Evolutionary conservation across 2,113 vertebrate species (phyloP), one percentile per base, ranked within the genome.

Genomic region (Caloenas nicobarica): DNA sequence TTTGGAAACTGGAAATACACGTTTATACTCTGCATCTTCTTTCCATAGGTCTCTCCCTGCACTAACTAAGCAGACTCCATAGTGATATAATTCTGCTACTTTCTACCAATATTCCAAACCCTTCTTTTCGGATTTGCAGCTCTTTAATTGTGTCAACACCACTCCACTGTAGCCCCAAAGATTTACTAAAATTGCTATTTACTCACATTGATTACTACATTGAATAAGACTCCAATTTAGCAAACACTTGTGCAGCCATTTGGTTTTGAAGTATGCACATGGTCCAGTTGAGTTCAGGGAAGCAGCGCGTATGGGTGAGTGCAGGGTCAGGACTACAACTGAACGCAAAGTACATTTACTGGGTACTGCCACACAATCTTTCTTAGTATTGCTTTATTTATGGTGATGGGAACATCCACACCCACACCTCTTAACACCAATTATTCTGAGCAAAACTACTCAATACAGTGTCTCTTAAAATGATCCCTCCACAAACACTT

Each of bases 51-150:
- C 69, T 81, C 36, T 29, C 53, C 29, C 46, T 16, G 25, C 57
- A 42, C 8, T 3, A 1, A 22, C 25, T 10, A 24, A 56, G 46
- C 3, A 4, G 3, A 28, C 13, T 28, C 13, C 46, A 33, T 5
- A n/a, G n/a, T 5, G 3, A 38, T 12, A 14, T 1, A 51, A 17
- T 7, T 57, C 62, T 72, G 33, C 46, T 68, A 24, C 25, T 36
- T 72, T 36, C 73, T 8, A 34, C 22, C 19, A 25, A 28, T 13
- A 74, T 2, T 25, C 42, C 61, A 51, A 22, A 23, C 5, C 15
- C 62, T 42, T 13, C 54, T 42, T 28, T 50, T 14, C 19, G 50
- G 38, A 60, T 36, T 11, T 36, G 46, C 24, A 68, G 62, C 26
- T 54, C 51, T 58, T 60, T 42, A 33, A 34, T 7, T 28, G n/a